Evolutionary conservation across 2,888 invertebrate species (phyloP), one percentile per base, ranked within the genome.

Genomic region (Pachliopta kotzebuea): DNA sequence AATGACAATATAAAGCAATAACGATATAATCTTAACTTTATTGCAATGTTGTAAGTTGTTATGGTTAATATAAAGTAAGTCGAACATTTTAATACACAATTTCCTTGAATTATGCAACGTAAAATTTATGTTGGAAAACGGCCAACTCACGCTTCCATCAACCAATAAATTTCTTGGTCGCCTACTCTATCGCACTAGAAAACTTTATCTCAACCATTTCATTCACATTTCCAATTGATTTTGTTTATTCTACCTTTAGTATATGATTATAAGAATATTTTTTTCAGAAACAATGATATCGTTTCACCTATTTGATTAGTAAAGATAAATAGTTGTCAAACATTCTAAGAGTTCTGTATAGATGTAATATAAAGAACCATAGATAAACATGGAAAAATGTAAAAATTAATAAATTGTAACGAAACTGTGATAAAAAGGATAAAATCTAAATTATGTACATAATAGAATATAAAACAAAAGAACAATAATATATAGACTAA

Each of bases 151-250:
- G 50, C 56, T 42, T 63, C 63, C 42, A 58, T 63, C 57, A 53
- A 42, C 29, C 57, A 63, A 63, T 63, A 57, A 42, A 58, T 58
- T 58, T 53, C 21, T 57, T 62, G 31, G 62, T 37, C 52, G 56
- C 50, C 37, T 29, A 49, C 61, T 56, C 45, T 11, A 29, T 49
- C 21, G 49, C 61, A 42, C 37, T 11, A 49, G 6, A 21, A 50
- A 50, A 56, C 60, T 55, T n/a, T 45, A 61, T 61, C 23, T 9
- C 29, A n/a, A 45, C 55, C 24, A 29, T 24, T 55, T 54, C 26
- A 26, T 18, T 54, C 7, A 54, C 26, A 54, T 29, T 29, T 55
- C 20, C 29, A 55, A 20, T 31, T 20, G 31, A 14, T 37, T 37
- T 31, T 37, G 11, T 37, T 3, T 37, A 14, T 17, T 14, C 14